These are phyloP conservation scores for Protosalanx chinensis DNA, from an alignment of 2,797 vertebrate genomes.

Conservation along the genomic window DNA sequence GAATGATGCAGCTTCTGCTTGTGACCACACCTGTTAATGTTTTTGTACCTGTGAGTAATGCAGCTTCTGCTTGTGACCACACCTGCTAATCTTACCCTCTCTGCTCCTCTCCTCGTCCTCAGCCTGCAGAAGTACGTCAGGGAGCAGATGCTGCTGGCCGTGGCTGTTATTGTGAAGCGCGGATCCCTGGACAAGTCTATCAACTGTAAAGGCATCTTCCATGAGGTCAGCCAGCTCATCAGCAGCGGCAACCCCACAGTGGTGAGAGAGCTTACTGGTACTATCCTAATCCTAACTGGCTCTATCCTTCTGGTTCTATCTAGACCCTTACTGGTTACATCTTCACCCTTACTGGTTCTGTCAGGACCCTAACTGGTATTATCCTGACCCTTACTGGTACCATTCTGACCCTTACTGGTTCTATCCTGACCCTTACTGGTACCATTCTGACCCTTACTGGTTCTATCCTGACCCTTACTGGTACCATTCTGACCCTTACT, in stretches of 20 bases:
- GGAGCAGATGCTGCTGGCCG: conserved; percentile 96
- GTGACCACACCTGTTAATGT: too few relatives aligned
- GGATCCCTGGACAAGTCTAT: conserved; percentile 96
- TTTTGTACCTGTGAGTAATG: neutral
- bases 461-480: too few relatives aligned
- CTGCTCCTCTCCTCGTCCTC: conserved; percentile 14
- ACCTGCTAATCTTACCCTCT: neutral
- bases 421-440: too few relatives aligned
- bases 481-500: too few relatives aligned
- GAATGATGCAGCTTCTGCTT: neutral
- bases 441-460: too few relatives aligned
- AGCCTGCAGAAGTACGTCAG: conserved; percentile 98
- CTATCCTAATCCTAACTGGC: too few relatives aligned
- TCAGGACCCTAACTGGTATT: too few relatives aligned
- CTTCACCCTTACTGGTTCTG: too few relatives aligned
- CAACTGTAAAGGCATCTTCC: conserved; percentile 96
- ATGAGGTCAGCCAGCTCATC: conserved; percentile 96
- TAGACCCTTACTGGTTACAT: too few relatives aligned
- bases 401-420: too few relatives aligned
- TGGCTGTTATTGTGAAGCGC: conserved; percentile 96
- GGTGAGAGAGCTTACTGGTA: conserved; percentile 73
- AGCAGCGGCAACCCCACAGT: conserved; percentile 94
- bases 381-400: too few relatives aligned
- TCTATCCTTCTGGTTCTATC: too few relatives aligned
- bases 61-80: neutral